Evolutionary conservation across 2,888 invertebrate genomes (phyloP).

Genomic region (Iselma pallidipennis): DNA sequence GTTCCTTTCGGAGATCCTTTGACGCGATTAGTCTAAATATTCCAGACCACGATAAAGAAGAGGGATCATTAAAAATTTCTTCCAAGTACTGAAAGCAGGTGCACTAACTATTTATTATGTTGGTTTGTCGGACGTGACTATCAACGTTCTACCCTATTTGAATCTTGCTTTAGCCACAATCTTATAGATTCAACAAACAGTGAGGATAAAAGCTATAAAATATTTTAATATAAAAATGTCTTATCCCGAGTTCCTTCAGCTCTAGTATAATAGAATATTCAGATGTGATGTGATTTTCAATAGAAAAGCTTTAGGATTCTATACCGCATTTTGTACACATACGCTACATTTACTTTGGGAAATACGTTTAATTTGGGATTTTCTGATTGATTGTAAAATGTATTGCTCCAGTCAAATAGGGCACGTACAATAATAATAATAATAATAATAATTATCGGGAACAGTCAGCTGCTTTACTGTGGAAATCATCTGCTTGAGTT

Average conservation of each 20-base stretch:
- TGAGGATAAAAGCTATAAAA: too few species aligned
- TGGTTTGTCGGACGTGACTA: neutral
- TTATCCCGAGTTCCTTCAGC: too few species aligned
- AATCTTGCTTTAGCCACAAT: neutral
- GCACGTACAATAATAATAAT: neutral
- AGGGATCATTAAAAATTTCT: neutral
- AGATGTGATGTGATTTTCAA: too few species aligned
- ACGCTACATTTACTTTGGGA: too few species aligned
- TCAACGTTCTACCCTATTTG: neutral
- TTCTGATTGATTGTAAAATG: neutral
- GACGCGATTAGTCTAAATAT: neutral
- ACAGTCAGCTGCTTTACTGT: neutral
- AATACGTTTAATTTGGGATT: neutral
- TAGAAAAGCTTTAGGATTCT: too few species aligned
- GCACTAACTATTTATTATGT: neutral
- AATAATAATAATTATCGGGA: neutral
- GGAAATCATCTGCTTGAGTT: neutral
- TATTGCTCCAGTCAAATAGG: neutral
- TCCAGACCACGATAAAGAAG: neutral
- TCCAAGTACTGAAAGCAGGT: neutral
- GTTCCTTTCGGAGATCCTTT: neutral
- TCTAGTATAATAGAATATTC: too few species aligned
- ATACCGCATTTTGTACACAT: too few species aligned
- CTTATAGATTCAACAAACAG: too few species aligned
- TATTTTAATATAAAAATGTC: too few species aligned